Evolutionary conservation across 1,140 invertebrate genomes (phyloP).

Genomic region (Pogonognathellus flavescens): DNA sequence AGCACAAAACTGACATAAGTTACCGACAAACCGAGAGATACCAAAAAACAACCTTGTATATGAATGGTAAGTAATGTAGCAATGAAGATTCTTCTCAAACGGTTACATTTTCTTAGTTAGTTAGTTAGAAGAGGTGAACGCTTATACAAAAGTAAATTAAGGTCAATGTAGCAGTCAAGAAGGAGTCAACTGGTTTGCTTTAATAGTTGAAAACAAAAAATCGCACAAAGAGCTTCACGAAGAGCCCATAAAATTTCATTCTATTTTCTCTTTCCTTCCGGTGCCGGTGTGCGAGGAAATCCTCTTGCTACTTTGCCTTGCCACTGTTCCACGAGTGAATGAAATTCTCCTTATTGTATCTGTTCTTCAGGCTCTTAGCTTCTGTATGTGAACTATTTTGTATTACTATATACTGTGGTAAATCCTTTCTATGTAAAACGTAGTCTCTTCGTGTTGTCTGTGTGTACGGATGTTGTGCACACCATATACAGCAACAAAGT

Average conservation of each 20-base stretch:
- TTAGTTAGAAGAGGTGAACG: too few relatives aligned
- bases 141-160: too few relatives aligned
- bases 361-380: neutral
- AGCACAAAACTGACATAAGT: neutral
- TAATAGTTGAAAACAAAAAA: neutral
- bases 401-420: too few relatives aligned
- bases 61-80: too few relatives aligned
- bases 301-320: neutral
- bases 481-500: too few relatives aligned
- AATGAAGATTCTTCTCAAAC: too few relatives aligned
- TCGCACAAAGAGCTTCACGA: constrained; percentile 26
- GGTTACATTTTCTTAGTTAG: too few relatives aligned
- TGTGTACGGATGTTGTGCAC: neutral
- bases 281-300: constrained; percentile 34
- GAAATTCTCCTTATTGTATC: too few relatives aligned
- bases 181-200: constrained; percentile 16
- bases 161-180: neutral
- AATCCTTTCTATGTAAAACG: too few relatives aligned
- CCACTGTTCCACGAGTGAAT: neutral
- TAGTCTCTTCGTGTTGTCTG: neutral
- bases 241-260: constrained; percentile 32
- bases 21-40: neutral
- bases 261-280: constrained; percentile 49
- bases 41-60: too few relatives aligned
- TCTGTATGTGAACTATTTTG: neutral